These are phyloP conservation scores for Blastomussa wellsi DNA, from an alignment of 92 coral and sea anemone genomes.

Conservation along the genomic window DNA sequence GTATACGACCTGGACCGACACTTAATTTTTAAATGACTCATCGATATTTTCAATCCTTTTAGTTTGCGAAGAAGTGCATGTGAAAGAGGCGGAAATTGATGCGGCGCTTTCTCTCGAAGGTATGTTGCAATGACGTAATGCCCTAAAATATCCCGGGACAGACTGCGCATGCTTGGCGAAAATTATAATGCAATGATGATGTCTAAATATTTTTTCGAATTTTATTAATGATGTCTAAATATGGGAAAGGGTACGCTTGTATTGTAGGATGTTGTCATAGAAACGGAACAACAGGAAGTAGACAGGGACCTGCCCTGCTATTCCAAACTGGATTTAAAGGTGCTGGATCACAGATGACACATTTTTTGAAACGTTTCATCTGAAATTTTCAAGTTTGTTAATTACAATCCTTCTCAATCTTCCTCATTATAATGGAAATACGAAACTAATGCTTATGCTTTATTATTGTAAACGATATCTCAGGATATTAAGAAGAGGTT, in stretches of 20 bases:
- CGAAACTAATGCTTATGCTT: too few relatives aligned
- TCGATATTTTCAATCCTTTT: neutral
- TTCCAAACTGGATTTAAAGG: neutral
- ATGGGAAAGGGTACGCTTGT: neutral
- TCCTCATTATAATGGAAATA: too few relatives aligned
- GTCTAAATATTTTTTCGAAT: too few relatives aligned
- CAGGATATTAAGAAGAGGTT: too few relatives aligned
- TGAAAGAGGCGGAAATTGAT: slow-evolving; percentile 7
- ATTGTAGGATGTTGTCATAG: neutral
- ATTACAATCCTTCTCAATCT: too few relatives aligned
- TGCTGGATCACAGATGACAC: neutral
- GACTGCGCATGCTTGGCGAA: neutral
- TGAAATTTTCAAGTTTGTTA: too few relatives aligned
- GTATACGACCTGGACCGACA: too few relatives aligned
- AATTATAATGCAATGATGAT: neutral
- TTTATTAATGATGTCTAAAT: neutral
- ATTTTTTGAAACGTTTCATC: too few relatives aligned
- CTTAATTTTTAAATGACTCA: too few relatives aligned
- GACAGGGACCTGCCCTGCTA: neutral
- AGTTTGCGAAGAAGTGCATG: slow-evolving; percentile 23
- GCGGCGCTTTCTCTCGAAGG: neutral
- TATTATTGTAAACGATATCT: too few relatives aligned
- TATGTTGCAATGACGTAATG: neutral
- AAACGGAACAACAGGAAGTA: slow-evolving; percentile 1
- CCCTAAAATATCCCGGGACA: neutral